Percentiles rank a stretch among this genome's conserved stretches.
Evolutionary conservation across 2,113 vertebrate genomes (phyloP).

Genomic region (Apodemus speciosus): DNA sequence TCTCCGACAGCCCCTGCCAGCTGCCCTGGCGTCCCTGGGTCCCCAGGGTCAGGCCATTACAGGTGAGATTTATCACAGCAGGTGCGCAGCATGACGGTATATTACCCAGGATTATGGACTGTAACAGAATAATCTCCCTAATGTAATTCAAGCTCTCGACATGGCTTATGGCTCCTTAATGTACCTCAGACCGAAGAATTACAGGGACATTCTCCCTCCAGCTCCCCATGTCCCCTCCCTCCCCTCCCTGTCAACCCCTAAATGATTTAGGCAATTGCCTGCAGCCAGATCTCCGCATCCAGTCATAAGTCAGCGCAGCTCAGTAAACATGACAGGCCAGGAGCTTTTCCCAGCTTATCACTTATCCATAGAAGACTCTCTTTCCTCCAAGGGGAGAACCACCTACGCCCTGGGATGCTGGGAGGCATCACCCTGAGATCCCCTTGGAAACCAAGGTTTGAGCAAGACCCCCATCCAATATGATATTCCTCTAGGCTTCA

Average conservation of each 20-base stretch:
- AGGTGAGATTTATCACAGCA: constrained; percentile 89
- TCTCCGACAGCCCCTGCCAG: constrained; percentile 49
- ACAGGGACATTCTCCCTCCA: constrained; percentile 87
- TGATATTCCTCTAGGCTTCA: neutral
- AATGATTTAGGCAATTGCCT: constrained; percentile 91
- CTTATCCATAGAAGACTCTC: constrained; percentile 43
- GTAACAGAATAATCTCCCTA: constrained; percentile 92
- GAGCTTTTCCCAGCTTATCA: constrained; percentile 78
- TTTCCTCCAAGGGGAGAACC: neutral
- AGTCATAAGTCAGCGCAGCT: constrained; percentile 88
- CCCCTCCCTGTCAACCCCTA: constrained; percentile 88
- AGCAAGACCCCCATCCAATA: neutral
- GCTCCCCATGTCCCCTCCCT: constrained; percentile 79
- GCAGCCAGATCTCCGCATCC: constrained; percentile 87
- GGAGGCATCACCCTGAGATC: neutral
- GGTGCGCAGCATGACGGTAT: constrained; percentile 87
- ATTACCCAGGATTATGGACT: constrained; percentile 92
- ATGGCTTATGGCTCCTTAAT: constrained; percentile 93
- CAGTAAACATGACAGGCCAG: constrained; percentile 87
- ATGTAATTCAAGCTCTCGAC: constrained; percentile 93
- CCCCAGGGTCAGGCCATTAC: constrained; percentile 87
- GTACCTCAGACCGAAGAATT: constrained; percentile 93
- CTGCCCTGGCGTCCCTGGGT: constrained; percentile 77
- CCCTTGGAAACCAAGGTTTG: neutral
- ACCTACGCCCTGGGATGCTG: neutral